Evolutionary conservation across 2,113 vertebrate species (phyloP), one percentile per base, ranked within the genome.

Genomic region (Caloenas nicobarica): DNA sequence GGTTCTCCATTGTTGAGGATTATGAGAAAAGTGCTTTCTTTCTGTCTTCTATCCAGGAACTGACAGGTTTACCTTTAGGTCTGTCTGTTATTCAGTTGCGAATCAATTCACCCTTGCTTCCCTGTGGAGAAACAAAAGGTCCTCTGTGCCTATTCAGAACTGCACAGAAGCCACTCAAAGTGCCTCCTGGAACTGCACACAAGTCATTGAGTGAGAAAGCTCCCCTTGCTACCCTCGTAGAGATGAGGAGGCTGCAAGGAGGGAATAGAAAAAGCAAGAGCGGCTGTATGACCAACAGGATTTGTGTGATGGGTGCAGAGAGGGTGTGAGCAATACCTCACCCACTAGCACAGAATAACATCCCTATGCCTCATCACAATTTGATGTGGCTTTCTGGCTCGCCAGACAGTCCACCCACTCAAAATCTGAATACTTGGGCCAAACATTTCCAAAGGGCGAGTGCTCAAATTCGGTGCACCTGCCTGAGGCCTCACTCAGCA

Each of bases 311-410:
- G 7, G 44, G 26, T 1, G 4, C 42, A 64, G 78, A n/a, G 29
- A 81, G 33, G 21, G 48, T 26, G 31, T 2, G 28, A 78, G 34
- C 36, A 88, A 38, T 72, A 48, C 31, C 64, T 68, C 57, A 83
- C 16, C 51, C 18, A 16, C 24, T 9, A 74, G 42, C 65, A 28
- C 9, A 60, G 62, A 74, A 29, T 14, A 53, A 60, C 26, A 23
- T 31, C 21, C 5, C 22, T 33, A 12, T 3, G 3, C 13, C 31
- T 73, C 4, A 1, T 73, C 4, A 1, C 31, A 74, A 40, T 60
- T 28, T 70, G 16, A 56, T 19, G 42, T 34, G 16, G 13, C 24
- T 60, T 68, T 73, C 25, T 36, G 1, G 3, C 8, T 83, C 7
- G 16, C 4, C 25, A 19, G 23, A 69, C 36, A 61, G 29, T 76